Percentiles rank a stretch among this genome's conserved stretches.
Evolutionary conservation across 2,888 invertebrate genomes (phyloP).

Genomic region (Halictus quadricinctus): DNA sequence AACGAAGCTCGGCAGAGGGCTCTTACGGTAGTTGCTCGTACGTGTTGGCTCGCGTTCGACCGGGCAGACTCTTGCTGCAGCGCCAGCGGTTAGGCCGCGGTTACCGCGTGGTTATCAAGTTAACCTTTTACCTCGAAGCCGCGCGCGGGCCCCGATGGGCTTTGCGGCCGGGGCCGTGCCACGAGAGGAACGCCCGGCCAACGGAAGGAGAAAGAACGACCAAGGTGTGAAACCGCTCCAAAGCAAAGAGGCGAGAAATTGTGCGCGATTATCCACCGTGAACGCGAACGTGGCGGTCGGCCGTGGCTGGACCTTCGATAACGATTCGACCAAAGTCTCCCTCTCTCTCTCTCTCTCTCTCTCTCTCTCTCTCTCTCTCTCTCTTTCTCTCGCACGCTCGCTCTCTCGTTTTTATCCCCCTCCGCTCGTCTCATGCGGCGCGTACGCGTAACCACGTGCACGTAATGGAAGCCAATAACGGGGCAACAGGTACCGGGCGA

Average conservation of each 20-base stretch:
- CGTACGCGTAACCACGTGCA: slow-evolving; percentile 43
- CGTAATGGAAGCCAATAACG: slow-evolving; percentile 49
- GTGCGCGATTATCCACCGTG: slow-evolving; percentile 80
- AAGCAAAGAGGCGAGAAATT: slow-evolving; percentile 82
- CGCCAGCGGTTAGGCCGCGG: slow-evolving; percentile 73
- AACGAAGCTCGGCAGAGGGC: slow-evolving; percentile 42
- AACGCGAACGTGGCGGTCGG: slow-evolving; percentile 67
- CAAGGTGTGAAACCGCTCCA: slow-evolving; percentile 82
- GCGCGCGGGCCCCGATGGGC: slow-evolving; percentile 64
- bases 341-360: not conserved
- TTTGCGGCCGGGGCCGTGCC: slow-evolving; percentile 58
- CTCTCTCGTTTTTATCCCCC: not conserved
- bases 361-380: slow-evolving; percentile 30
- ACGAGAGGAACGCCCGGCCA: slow-evolving; percentile 23
- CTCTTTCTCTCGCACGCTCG: not conserved
- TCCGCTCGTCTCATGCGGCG: not conserved
- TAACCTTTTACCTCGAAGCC: slow-evolving; percentile 80
- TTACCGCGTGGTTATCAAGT: slow-evolving; percentile 81
- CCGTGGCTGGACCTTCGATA: slow-evolving; percentile 70
- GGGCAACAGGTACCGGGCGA: slow-evolving; percentile 62
- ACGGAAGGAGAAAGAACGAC: slow-evolving; percentile 52
- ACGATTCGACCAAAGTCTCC: slow-evolving; percentile 75
- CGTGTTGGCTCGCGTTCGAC: slow-evolving; percentile 67
- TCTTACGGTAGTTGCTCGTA: slow-evolving; percentile 70
- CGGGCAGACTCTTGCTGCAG: slow-evolving; percentile 29